These are phyloP conservation scores for Bimastos eiseni DNA, from an alignment of 2,888 invertebrate genomes.

Conservation along the genomic window DNA sequence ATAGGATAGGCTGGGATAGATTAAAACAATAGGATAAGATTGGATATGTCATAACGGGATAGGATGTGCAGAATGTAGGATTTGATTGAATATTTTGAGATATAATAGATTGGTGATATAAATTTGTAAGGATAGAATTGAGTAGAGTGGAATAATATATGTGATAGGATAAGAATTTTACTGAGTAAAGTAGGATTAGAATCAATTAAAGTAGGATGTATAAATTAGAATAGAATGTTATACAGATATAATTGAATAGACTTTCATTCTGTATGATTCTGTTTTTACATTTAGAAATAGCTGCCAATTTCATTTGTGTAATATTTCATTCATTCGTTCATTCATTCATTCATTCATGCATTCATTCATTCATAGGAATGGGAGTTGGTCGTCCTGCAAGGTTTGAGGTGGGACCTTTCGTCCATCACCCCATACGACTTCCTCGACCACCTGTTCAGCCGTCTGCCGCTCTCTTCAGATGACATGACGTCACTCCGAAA, in stretches of 20 bases:
- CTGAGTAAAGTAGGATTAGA: too few relatives aligned
- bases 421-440: constrained; percentile 92
- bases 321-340: too few relatives aligned
- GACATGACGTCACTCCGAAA: constrained; percentile 64
- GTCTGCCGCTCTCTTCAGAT: constrained; percentile 59
- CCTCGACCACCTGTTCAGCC: constrained; percentile 77
- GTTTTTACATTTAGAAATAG: background rate
- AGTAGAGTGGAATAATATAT: background rate
- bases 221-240: too few relatives aligned
- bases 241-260: background rate
- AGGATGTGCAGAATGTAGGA: background rate
- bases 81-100: background rate
- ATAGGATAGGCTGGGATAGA: background rate
- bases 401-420: constrained; percentile 90
- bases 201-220: too few relatives aligned
- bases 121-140: background rate
- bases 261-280: background rate
- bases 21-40: background rate
- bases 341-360: background rate
- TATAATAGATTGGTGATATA: background rate
- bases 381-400: constrained; percentile 86
- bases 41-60: background rate
- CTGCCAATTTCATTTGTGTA: background rate
- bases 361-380: constrained; percentile 72
- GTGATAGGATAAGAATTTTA: background rate